Evolutionary conservation across 2,797 vertebrate genomes (phyloP).

Genomic region (Orientallactaga sibirica): DNA sequence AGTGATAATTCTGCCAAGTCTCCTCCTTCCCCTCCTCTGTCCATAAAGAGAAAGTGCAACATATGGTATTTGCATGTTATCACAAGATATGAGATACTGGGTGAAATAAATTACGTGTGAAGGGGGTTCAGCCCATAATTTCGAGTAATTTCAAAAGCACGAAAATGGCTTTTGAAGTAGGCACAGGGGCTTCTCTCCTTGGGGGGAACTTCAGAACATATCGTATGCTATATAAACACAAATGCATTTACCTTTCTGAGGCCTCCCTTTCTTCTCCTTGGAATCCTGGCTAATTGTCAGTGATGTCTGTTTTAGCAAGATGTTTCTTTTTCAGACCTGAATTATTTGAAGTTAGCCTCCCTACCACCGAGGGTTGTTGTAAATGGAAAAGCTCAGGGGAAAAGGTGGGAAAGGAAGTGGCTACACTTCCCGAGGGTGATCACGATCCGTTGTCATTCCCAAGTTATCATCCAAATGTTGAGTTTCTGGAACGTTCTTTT

Average conservation of each 20-base stretch:
- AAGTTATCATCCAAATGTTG: constrained; percentile 3
- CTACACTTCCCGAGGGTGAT: background rate
- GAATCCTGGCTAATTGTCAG: constrained; percentile 80
- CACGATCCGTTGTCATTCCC: background rate
- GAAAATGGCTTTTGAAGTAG: constrained; percentile 85
- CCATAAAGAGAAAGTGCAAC: constrained; percentile 77
- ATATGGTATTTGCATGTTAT: constrained; percentile 70
- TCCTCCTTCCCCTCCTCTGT: constrained; percentile 58
- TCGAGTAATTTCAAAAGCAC: constrained; percentile 85
- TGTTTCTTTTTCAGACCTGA: constrained; percentile 72
- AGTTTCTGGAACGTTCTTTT: constrained; percentile 12
- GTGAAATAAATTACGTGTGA: constrained; percentile 84
- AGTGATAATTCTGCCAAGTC: constrained; percentile 82
- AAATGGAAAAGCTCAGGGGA: background rate
- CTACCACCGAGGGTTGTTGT: constrained; percentile 20
- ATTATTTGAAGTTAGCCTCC: constrained; percentile 62
- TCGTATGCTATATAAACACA: constrained; percentile 81
- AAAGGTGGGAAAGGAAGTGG: background rate
- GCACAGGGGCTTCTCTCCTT: constrained; percentile 74
- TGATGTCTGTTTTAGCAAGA: constrained; percentile 76
- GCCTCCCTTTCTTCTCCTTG: constrained; percentile 71
- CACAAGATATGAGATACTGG: constrained; percentile 79
- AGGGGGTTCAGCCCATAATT: constrained; percentile 82
- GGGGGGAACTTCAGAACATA: constrained; percentile 80
- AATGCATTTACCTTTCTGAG: constrained; percentile 75